phyloP scores from a whole-genome alignment of 2,888 invertebrate species.

The Metopia argyrocephala region DNA sequence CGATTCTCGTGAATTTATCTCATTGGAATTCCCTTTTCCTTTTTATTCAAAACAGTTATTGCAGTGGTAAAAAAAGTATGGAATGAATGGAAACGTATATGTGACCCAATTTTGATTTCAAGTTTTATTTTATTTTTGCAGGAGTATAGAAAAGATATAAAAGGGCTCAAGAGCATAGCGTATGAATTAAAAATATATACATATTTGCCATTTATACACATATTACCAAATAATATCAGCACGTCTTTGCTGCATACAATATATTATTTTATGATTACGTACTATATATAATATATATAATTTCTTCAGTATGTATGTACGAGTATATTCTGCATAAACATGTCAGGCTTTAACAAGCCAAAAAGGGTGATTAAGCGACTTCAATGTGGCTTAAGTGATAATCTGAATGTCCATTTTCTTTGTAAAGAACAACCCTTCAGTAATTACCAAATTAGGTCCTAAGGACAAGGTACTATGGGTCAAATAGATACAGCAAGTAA shows the following conservation, averaged over 20 bases:
- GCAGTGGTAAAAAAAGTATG: not conserved
- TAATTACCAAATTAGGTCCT: no score
- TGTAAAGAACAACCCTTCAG: no score
- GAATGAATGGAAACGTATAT: conserved; percentile 7
- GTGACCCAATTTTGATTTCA: conserved; percentile 28
- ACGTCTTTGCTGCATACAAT: conserved; percentile 61
- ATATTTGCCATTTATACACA: conserved; percentile 16
- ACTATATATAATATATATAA: no score
- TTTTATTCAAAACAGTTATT: not conserved
- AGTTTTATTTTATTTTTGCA: conserved; percentile 17
- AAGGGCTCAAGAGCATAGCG: not conserved
- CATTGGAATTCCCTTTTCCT: not conserved
- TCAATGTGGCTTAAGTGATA: no score
- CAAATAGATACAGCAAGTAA: no score
- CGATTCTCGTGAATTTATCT: not conserved
- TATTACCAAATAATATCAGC: conserved; percentile 57
- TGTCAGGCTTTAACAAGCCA: no score
- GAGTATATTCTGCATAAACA: no score
- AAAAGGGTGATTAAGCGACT: no score
- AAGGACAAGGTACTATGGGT: no score
- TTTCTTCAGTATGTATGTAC: not conserved
- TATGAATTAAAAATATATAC: conserved; percentile 26
- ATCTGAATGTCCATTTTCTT: no score
- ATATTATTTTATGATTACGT: not conserved
- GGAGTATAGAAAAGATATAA: conserved; percentile 2